Conservation (phyloP, 2,888 invertebrate genomes). For the Luperina testacea region DNA sequence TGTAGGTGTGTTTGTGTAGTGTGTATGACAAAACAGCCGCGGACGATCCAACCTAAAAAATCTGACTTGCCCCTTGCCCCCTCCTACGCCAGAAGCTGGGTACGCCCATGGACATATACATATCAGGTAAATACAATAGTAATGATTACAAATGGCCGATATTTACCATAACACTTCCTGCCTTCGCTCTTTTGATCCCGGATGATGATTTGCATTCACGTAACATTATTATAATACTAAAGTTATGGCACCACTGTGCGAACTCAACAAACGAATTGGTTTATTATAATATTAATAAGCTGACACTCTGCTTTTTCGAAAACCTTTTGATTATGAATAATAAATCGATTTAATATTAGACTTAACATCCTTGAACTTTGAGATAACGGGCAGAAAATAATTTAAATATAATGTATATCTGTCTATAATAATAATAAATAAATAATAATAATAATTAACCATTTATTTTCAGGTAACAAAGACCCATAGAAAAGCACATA, state of each 20-base stretch:
- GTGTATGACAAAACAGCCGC: too few relatives aligned
- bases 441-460: too few relatives aligned
- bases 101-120: too few relatives aligned
- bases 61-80: too few relatives aligned
- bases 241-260: conserved; percentile 10
- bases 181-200: conserved; percentile 62
- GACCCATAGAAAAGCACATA: too few relatives aligned
- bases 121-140: conserved; percentile 24
- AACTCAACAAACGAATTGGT: conserved; percentile 14
- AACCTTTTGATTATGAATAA: conserved; percentile 1
- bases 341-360: conserved; percentile 8
- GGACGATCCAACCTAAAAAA: too few relatives aligned
- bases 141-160: conserved; percentile 49
- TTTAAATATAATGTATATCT: too few relatives aligned
- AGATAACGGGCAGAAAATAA: conserved; percentile 1
- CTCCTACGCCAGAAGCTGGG: too few relatives aligned
- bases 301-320: not conserved
- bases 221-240: conserved; percentile 27
- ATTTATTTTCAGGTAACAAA: too few relatives aligned
- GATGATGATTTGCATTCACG: conserved; percentile 58
- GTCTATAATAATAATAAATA: too few relatives aligned
- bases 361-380: conserved; percentile 35
- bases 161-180: conserved; percentile 44
- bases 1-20: too few relatives aligned
- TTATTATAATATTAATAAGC: conserved; percentile 24